A percentile compares a stretch with the other conserved stretches of the same genome.
Conservation (phyloP, 1,140 invertebrate species). For the Rhopalosiphum padi region DNA sequence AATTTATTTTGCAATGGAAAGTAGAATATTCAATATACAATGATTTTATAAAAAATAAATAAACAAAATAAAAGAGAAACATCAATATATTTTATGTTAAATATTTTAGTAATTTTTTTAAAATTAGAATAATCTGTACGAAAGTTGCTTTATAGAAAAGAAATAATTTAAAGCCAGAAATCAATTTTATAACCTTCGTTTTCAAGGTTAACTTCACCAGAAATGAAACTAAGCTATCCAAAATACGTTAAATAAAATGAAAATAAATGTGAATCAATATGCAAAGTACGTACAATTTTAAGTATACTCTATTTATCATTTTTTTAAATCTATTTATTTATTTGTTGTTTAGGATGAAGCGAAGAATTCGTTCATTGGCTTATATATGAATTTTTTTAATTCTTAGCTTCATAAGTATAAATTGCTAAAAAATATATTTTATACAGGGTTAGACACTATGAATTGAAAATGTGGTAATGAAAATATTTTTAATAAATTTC, state of each 20-base stretch:
- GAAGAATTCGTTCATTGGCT: not conserved
- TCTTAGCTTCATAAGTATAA: not conserved
- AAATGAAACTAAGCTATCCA: not conserved
- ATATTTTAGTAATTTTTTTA: not conserved
- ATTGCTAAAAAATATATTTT: not conserved
- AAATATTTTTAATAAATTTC: not conserved
- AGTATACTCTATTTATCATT: not conserved
- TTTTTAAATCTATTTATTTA: not conserved
- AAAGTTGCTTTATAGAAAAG: not conserved
- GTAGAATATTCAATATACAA: not conserved
- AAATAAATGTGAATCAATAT: not conserved
- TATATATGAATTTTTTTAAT: not conserved
- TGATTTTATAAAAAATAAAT: not conserved
- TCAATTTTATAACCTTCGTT: constrained; percentile 25
- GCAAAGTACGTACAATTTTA: not conserved
- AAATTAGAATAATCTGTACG: not conserved
- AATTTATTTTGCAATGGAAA: not conserved
- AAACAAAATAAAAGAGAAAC: not conserved
- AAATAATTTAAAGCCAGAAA: constrained; percentile 14
- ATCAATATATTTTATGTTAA: not conserved
- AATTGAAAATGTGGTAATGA: not conserved
- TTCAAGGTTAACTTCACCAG: constrained; percentile 9
- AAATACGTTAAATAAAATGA: not conserved
- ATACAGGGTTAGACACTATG: not conserved
- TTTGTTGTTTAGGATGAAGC: not conserved